Base-by-base conservation (phyloP, 2,797 vertebrate species). In the Eulemur mongoz region DNA sequence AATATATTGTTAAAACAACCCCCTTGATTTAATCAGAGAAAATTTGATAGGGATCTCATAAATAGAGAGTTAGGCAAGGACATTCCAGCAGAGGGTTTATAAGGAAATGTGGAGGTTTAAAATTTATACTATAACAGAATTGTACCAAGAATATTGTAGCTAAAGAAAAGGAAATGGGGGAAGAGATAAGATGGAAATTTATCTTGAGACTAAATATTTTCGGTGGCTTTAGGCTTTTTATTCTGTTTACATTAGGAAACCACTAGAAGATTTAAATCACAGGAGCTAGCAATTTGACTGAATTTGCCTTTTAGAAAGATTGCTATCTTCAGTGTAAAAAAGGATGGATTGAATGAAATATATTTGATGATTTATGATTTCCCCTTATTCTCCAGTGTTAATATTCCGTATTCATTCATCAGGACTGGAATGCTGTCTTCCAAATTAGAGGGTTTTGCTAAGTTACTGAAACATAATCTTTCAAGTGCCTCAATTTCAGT, bases 261-360 rank as follows among this genome's bases (percentile, higher is more conserved):
- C 57, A 40, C 5, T 65, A 75, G 43, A 87, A 43, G 72, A 43
- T 70, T 75, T 70, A 82, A 83, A 79, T 43, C 70, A 67, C 2
- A 59, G 50, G 79, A 91, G 10, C 25, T 40, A 73, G 80, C 48
- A 78, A 10, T 57, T 40, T 59, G 54, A 27, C 27, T 72, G 48
- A 96, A 61, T 85, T 43, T 89, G 10, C 7, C 15, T 78, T 97
- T 86, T 75, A 45, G 57, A 78, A 96, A 78, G 61, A 82, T 82
- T 65, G 69, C 35, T 91, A 2, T 92, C 92, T 57, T 61, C 57
- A 92, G 2, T 80, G 4, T 65, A n/a, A 82, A 72, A 48, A 70
- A 89, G 40, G 32, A 25, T 76, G 25, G 13, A 35, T 86, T 69
- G 32, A 86, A 10, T 23, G 17, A 86, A 23, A 30, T 67, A n/a